phyloP scores from a whole-genome alignment of 2,888 invertebrate species.

The Agrotis ipsilon region DNA sequence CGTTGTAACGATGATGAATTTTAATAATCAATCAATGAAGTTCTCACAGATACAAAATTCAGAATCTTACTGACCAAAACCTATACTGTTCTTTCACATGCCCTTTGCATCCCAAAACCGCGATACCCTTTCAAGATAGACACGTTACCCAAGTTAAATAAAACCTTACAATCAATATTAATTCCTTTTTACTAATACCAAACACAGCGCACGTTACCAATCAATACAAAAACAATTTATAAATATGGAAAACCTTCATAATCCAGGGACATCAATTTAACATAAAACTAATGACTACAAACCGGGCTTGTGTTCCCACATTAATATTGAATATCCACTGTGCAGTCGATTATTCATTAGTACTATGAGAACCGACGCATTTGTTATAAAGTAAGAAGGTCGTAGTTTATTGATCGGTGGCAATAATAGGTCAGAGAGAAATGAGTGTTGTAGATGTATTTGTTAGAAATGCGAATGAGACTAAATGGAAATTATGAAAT shows the following conservation, averaged over 20 bases:
- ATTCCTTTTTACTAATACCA: not conserved
- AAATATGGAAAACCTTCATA: conserved; percentile 23
- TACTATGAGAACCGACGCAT: conserved; percentile 52
- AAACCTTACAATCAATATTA: too few species aligned
- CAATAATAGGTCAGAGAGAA: not conserved
- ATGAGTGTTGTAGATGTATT: not conserved
- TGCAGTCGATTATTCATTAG: conserved; percentile 34
- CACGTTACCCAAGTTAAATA: too few species aligned
- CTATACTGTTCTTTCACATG: too few species aligned
- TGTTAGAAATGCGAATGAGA: not conserved
- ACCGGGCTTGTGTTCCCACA: conserved; percentile 47
- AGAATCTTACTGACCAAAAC: too few species aligned
- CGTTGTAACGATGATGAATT: too few species aligned
- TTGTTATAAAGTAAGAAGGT: conserved; percentile 29
- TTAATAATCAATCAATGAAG: too few species aligned
- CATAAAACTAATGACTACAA: conserved; percentile 39
- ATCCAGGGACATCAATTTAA: conserved; percentile 47
- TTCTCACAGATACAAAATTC: too few species aligned
- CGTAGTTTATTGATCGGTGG: conserved; percentile 18
- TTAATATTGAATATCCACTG: conserved; percentile 48
- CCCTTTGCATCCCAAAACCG: too few species aligned
- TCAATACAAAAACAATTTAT: conserved; percentile 42
- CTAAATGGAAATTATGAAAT: too few species aligned
- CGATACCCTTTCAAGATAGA: too few species aligned
- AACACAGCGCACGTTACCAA: conserved; percentile 28